Evolutionary conservation across 2,113 vertebrate genomes (phyloP).

Genomic region (Ciconia boyciana): DNA sequence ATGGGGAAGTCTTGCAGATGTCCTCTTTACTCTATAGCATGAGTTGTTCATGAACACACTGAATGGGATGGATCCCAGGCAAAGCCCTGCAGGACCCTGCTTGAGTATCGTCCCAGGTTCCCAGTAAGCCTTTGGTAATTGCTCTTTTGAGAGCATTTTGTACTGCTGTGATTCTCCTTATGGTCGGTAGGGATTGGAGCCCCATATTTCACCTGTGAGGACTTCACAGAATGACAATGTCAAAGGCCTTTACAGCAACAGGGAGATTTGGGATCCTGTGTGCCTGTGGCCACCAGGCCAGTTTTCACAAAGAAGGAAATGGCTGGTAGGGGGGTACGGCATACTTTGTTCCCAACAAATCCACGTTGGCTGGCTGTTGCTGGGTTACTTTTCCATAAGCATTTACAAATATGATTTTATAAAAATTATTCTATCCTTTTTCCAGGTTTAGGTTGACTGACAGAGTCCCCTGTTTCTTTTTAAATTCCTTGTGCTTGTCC

Average conservation of each 20-base stretch:
- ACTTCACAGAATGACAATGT: not conserved
- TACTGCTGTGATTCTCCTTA: not conserved
- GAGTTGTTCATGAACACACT: not conserved
- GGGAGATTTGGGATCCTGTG: not conserved
- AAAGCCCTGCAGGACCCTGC: not conserved
- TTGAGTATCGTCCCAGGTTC: not conserved
- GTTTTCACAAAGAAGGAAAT: not conserved
- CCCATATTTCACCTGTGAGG: not conserved
- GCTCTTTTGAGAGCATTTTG: not conserved
- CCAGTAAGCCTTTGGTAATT: not conserved
- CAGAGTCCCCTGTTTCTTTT: not conserved
- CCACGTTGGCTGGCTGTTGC: not conserved
- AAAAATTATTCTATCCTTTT: not conserved
- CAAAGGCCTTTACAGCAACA: not conserved
- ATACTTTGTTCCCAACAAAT: not conserved
- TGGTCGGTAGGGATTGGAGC: not conserved
- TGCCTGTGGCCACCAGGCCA: not conserved
- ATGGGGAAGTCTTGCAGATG: not conserved
- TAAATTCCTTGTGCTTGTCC: not conserved
- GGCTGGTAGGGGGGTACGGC: not conserved
- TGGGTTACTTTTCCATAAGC: not conserved
- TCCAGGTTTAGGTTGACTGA: not conserved
- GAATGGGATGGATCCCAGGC: not conserved
- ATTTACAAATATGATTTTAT: not conserved
- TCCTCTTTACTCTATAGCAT: not conserved